A percentile compares a stretch with the other conserved stretches of the same genome.
Conservation (phyloP, 1,140 invertebrate genomes). For the Adelges cooleyi region DNA sequence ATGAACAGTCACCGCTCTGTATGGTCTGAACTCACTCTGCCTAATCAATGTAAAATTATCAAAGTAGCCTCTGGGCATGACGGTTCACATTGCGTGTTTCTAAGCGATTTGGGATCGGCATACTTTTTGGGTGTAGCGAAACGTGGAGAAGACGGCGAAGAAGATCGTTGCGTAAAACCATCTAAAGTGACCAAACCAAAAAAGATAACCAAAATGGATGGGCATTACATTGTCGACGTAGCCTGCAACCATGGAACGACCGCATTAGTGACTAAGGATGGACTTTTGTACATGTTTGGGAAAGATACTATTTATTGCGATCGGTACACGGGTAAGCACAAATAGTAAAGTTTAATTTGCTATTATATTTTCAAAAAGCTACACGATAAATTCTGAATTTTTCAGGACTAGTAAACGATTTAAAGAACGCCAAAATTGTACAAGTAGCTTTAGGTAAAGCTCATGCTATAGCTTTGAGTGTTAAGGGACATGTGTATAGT, state of each 20-base stretch:
- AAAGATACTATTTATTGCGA: slow-evolving; percentile 88
- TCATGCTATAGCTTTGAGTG: slow-evolving; percentile 77
- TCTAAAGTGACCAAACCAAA: slow-evolving; percentile 85
- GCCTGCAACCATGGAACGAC: slow-evolving; percentile 92
- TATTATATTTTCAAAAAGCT: too few relatives aligned
- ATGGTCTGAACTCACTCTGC: slow-evolving; percentile 62
- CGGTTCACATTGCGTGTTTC: slow-evolving; percentile 74
- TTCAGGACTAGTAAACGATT: slow-evolving; percentile 51
- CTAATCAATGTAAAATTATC: slow-evolving; percentile 60
- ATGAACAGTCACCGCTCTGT: slow-evolving; percentile 5
- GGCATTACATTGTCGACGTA: slow-evolving; percentile 64
- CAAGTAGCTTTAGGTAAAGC: slow-evolving; percentile 89
- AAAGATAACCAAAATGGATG: slow-evolving; percentile 82
- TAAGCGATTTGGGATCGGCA: slow-evolving; percentile 80
- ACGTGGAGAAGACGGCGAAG: slow-evolving; percentile 89
- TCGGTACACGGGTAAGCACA: slow-evolving; percentile 46
- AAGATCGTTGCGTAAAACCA: slow-evolving; percentile 48
- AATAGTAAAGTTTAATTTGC: background rate
- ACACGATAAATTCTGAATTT: slow-evolving; percentile 17
- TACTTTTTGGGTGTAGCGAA: slow-evolving; percentile 77
- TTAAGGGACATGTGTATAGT: slow-evolving; percentile 82
- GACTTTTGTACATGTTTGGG: slow-evolving; percentile 84
- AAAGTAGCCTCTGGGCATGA: slow-evolving; percentile 85
- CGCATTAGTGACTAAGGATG: slow-evolving; percentile 78
- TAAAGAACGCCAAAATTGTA: slow-evolving; percentile 69